phyloP scores from a whole-genome alignment of 2,888 invertebrate species.

The Spatulosminthurus flaviceps region DNA sequence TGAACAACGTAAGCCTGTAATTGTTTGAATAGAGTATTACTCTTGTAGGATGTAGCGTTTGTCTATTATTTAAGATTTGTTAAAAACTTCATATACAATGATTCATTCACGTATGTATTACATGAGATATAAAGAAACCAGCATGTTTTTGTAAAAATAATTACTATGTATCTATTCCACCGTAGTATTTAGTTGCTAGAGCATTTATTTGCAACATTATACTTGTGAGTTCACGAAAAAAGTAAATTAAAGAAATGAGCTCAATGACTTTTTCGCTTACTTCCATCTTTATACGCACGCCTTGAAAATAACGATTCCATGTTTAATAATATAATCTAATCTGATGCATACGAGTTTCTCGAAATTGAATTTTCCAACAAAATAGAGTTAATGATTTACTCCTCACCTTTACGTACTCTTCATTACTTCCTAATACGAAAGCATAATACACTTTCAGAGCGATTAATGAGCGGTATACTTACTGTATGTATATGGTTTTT shows the following conservation, averaged over 20 bases:
- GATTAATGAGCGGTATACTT: too few relatives aligned
- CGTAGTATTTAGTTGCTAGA: neutral
- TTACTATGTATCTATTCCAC: neutral
- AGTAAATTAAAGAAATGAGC: neutral
- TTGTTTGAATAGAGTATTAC: neutral
- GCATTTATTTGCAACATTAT: neutral
- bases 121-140: neutral
- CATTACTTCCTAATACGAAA: too few relatives aligned
- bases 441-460: too few relatives aligned
- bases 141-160: slow-evolving; percentile 18
- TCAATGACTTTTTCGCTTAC: neutral
- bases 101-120: neutral
- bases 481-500: too few relatives aligned
- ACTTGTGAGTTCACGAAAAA: slow-evolving; percentile 7
- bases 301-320: too few relatives aligned
- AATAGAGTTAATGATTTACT: too few relatives aligned
- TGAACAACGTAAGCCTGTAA: neutral
- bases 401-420: too few relatives aligned
- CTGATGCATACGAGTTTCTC: too few relatives aligned
- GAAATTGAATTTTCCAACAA: too few relatives aligned
- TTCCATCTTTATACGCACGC: too few relatives aligned
- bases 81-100: neutral
- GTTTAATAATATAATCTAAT: too few relatives aligned
- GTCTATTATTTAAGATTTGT: neutral
- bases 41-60: too few relatives aligned